Evolutionary conservation across 2,888 invertebrate genomes (phyloP).

Genomic region (Apamea epomidion): DNA sequence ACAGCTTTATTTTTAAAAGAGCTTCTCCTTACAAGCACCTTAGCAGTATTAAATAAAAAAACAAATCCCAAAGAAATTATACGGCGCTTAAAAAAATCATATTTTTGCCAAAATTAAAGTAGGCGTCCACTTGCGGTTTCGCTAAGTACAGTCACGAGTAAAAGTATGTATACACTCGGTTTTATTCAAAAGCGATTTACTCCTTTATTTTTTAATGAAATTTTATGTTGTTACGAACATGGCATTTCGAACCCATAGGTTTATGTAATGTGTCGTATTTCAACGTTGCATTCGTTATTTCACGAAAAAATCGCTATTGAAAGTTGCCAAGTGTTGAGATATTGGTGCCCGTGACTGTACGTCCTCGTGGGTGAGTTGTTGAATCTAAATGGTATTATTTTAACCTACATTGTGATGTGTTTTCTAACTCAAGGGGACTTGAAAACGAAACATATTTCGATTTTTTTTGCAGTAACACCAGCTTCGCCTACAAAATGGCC

Average conservation of each 20-base stretch:
- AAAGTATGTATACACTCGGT: too few relatives aligned
- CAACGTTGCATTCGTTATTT: too few relatives aligned
- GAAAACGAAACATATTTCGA: not conserved
- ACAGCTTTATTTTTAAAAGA: not conserved
- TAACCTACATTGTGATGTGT: slow-evolving; percentile 36
- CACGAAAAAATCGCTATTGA: too few relatives aligned
- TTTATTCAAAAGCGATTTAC: too few relatives aligned
- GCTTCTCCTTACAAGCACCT: too few relatives aligned
- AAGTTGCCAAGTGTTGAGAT: too few relatives aligned
- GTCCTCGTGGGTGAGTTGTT: slow-evolving; percentile 16
- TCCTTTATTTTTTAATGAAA: too few relatives aligned
- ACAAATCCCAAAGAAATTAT: not conserved
- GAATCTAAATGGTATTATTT: slow-evolving; percentile 23
- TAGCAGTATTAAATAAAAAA: not conserved
- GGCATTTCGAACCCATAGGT: too few relatives aligned
- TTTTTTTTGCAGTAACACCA: not conserved
- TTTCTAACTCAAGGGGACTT: slow-evolving; percentile 24
- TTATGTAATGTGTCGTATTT: too few relatives aligned
- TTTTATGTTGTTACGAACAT: too few relatives aligned
- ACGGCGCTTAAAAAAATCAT: not conserved
- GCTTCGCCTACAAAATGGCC: not conserved
- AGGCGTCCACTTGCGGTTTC: slow-evolving; percentile 27
- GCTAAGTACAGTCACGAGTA: not conserved
- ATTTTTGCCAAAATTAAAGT: not conserved
- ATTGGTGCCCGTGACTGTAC: not conserved